These are phyloP conservation scores for Danio kyathit DNA, from an alignment of 2,797 vertebrate genomes.

Conservation along the genomic window DNA sequence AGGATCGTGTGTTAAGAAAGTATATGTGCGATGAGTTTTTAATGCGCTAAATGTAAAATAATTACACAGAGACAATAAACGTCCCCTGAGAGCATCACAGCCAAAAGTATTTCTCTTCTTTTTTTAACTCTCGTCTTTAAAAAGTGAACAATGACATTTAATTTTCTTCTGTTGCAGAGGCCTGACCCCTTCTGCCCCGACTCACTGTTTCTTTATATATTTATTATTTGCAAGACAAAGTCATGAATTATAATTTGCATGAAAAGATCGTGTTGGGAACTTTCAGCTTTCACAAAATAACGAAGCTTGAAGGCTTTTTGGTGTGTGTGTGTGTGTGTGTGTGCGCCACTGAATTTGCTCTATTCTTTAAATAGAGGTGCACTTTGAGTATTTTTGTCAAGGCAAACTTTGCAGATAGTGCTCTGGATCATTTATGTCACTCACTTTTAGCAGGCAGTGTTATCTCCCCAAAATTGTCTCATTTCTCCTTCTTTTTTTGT, in stretches of 20 bases:
- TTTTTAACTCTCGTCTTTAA: conserved; percentile 1
- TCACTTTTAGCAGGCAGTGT: conserved; percentile 13
- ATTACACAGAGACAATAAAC: conserved; percentile 2
- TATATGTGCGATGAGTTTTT: neutral
- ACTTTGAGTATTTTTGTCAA: conserved; percentile 40
- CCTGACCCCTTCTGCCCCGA: conserved; percentile 42
- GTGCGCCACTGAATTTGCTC: conserved; percentile 33
- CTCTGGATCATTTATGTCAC: conserved; percentile 10
- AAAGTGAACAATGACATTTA: conserved; percentile 54
- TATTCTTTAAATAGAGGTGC: conserved; percentile 51
- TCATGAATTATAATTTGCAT: conserved; percentile 61
- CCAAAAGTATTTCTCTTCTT: conserved; percentile 4
- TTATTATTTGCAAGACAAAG: conserved; percentile 36
- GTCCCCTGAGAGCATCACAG: conserved; percentile 5
- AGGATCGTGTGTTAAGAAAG: too few relatives aligned
- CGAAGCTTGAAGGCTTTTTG: conserved; percentile 38
- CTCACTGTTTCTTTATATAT: conserved; percentile 11
- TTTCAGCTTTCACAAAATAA: conserved; percentile 41
- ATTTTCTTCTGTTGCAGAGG: conserved; percentile 48
- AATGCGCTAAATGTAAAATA: neutral
- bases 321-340: too few relatives aligned
- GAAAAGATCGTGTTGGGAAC: conserved; percentile 54
- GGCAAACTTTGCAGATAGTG: conserved; percentile 27
- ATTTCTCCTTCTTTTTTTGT: neutral
- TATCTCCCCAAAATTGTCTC: conserved; percentile 4